Evolutionary conservation across 2,888 invertebrate genomes (phyloP), one percentile per base, ranked within the genome.

Genomic region (Brachyopa scutellaris): DNA sequence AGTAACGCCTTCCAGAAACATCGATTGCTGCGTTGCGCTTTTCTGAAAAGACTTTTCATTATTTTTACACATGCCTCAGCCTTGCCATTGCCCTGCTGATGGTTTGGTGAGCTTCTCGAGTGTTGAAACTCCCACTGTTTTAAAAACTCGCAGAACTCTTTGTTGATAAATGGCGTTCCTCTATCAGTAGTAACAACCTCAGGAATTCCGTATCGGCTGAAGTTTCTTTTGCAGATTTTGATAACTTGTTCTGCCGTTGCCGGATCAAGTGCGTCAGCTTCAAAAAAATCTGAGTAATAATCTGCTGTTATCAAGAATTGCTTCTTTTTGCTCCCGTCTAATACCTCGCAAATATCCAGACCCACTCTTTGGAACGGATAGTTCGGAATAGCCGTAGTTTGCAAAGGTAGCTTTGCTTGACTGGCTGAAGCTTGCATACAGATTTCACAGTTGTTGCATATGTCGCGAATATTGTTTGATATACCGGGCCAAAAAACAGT

Each of bases 201-300:
- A 0, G 74, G 74, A 17, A 76, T 84, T 2, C 80, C 78, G 19
- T 83, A 11, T 23, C 84, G 51, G n/a, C 73, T 66, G 13, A 84
- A 74, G 13, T 78, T 73, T 2, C 57, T 70, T 9, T 66, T 57
- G 36, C 74, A 69, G 11, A 29, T 57, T 21, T n/a, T 13, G 7
- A 57, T 64, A n/a, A 84, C 55, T 9, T 62, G 57, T 6, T 47
- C 62, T 2, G 62, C 42, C 8, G 67, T 61, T 11, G 66, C 8
- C 17, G 40, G 38, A 3, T 29, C 11, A 0, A 83, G 13, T 33
- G 64, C 67, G 21, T 76, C 76, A 0, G 51, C 49, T 53, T 76
- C 84, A 17, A 76, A 80, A 26, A 38, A 84, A 40, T 84, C 74
- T 0, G 66, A 84, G 21, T 69, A 74, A 17, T 84, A 62, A 59